A percentile compares a stretch with the other conserved stretches of the same genome.
Conservation (phyloP, 2,888 invertebrate species). For the Diogma glabrata region DNA sequence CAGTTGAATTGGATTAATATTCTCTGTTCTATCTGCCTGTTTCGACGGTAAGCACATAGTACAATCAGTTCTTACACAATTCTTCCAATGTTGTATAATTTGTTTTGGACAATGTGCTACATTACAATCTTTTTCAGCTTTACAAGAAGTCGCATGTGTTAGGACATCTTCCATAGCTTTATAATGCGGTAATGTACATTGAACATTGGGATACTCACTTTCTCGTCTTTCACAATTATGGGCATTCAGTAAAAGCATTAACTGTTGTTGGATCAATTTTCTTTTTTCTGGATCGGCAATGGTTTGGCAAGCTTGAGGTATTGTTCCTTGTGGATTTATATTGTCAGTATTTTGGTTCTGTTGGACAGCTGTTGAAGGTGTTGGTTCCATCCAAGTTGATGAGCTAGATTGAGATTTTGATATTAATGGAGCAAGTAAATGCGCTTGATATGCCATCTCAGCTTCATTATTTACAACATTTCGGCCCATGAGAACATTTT, state of each 20-base stretch:
- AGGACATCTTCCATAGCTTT: constrained; percentile 98
- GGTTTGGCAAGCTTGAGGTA: constrained; percentile 27
- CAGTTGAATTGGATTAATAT: too few relatives aligned
- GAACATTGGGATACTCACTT: constrained; percentile 58
- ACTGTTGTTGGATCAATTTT: constrained; percentile 95
- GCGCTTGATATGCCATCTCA: constrained; percentile 59
- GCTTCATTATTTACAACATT: constrained; percentile 47
- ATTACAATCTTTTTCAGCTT: constrained; percentile 75
- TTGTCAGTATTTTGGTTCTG: constrained; percentile 19
- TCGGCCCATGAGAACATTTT: too few relatives aligned
- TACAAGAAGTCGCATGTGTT: constrained; percentile 96
- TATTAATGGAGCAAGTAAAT: constrained; percentile 69
- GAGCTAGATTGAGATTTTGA: constrained; percentile 67
- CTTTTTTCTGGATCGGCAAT: constrained; percentile 92
- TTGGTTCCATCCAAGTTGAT: constrained; percentile 47
- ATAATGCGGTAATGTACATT: constrained; percentile 94
- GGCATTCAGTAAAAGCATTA: constrained; percentile 92
- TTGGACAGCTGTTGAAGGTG: constrained; percentile 41
- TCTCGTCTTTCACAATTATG: constrained; percentile 97
- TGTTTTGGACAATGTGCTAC: constrained; percentile 97
- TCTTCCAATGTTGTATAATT: constrained; percentile 99
- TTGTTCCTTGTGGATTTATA: constrained; percentile 31
- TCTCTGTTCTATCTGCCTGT: constrained; percentile 59
- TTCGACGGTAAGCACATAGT: constrained; percentile 97
- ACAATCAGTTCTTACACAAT: constrained; percentile 90